These are phyloP conservation scores for Chironex yamaguchii DNA, from an alignment of 30 jellyfish, hydroid and myxozoan genomes.

Conservation along the genomic window DNA sequence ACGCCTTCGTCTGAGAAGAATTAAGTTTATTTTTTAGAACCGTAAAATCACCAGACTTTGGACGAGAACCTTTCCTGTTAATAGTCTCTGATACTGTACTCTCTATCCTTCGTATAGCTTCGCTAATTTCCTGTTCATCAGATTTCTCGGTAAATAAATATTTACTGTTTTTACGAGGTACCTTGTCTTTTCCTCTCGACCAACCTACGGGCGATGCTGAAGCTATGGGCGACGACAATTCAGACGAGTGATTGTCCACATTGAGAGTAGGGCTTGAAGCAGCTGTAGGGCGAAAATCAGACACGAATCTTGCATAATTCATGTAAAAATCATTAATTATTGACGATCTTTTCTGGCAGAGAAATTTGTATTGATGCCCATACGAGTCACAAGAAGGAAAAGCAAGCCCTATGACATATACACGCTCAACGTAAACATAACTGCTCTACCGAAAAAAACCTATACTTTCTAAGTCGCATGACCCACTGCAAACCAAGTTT, in stretches of 20 bases:
- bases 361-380: too few species aligned
- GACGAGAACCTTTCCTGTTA: conserved; percentile 7
- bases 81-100: conserved; percentile 71
- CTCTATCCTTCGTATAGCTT: conserved; percentile 79
- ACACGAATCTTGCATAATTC: conserved; percentile 73
- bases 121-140: conserved; percentile 77
- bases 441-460: too few species aligned
- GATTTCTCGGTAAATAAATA: conserved; percentile 19
- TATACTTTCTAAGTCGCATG: too few species aligned
- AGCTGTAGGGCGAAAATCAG: conserved; percentile 79
- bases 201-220: not conserved
- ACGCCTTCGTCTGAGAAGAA: not conserved
- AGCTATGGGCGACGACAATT: not conserved
- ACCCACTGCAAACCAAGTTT: too few species aligned
- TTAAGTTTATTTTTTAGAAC: not conserved
- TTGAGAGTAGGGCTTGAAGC: conserved; percentile 67
- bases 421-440: too few species aligned
- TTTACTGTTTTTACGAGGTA: not conserved
- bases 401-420: too few species aligned
- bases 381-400: too few species aligned
- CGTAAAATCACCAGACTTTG: not conserved
- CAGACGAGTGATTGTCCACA: not conserved
- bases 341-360: conserved; percentile 1
- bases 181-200: not conserved
- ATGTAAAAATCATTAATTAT: conserved; percentile 71